Conservation (phyloP, 2,888 invertebrate species). For the Dicycla oo region DNA sequence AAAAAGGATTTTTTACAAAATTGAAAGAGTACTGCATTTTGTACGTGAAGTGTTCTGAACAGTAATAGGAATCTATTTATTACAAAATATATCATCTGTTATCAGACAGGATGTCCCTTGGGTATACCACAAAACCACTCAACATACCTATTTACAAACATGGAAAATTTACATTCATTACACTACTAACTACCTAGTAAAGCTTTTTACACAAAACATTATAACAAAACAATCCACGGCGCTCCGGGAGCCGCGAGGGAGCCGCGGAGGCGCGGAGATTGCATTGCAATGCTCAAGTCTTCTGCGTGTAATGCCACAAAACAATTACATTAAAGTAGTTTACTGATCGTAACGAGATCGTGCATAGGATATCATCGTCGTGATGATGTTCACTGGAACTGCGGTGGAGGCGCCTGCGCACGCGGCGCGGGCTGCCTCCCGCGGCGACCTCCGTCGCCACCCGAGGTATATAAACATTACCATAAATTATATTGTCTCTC, state of each 20-base stretch:
- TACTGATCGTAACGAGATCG: constrained; percentile 90
- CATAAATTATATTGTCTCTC: constrained; percentile 85
- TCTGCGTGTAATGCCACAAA: constrained; percentile 88
- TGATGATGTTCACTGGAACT: constrained; percentile 87
- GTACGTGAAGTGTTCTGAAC: constrained; percentile 73
- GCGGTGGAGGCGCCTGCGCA: constrained; percentile 64
- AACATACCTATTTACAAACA: constrained; percentile 87
- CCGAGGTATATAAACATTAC: constrained; percentile 85
- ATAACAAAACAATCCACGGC: constrained; percentile 84
- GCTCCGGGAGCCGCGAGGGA: constrained; percentile 62
- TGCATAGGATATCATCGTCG: constrained; percentile 87
- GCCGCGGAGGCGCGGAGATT: constrained; percentile 71
- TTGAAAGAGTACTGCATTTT: constrained; percentile 68
- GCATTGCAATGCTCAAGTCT: constrained; percentile 89
- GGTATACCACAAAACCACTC: constrained; percentile 79
- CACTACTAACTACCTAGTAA: constrained; percentile 86
- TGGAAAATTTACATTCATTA: constrained; percentile 81
- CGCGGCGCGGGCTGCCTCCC: constrained; percentile 66
- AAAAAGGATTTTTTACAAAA: constrained; percentile 65
- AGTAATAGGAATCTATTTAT: constrained; percentile 65
- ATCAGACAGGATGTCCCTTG: constrained; percentile 56
- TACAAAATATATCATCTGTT: constrained; percentile 64
- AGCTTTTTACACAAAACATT: constrained; percentile 89
- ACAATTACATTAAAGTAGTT: constrained; percentile 83
- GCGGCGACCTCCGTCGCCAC: constrained; percentile 65